These are phyloP conservation scores for Simalia tracyae DNA, from an alignment of 2,797 vertebrate species.

Conservation along the genomic window DNA sequence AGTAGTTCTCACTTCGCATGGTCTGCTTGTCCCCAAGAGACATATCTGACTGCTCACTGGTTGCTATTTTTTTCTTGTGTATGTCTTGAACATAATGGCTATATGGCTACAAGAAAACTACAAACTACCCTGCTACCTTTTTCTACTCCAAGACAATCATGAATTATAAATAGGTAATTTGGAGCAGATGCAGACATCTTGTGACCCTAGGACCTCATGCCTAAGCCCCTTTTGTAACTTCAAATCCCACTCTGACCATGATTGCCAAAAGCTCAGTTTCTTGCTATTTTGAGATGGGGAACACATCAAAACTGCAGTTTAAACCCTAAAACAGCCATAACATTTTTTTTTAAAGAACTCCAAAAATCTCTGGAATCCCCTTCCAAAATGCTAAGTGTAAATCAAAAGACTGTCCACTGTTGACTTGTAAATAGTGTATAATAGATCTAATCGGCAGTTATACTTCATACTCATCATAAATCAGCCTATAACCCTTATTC, in stretches of 20 bases:
- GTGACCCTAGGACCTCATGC: not conserved
- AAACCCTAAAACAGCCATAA: not conserved
- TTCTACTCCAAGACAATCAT: slow-evolving; percentile 59
- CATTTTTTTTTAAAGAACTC: not conserved
- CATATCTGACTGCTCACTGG: slow-evolving; percentile 78
- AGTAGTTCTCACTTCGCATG: slow-evolving; percentile 83
- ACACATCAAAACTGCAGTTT: not conserved
- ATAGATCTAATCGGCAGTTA: slow-evolving; percentile 48
- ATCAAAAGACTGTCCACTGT: not conserved
- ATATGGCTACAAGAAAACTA: slow-evolving; percentile 61
- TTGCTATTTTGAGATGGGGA: not conserved
- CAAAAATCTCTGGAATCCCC: slow-evolving; percentile 51
- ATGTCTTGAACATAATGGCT: slow-evolving; percentile 69
- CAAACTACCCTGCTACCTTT: slow-evolving; percentile 72
- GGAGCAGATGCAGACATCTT: not conserved
- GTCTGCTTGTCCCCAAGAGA: slow-evolving; percentile 75
- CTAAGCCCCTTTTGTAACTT: not conserved
- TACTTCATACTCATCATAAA: slow-evolving; percentile 79
- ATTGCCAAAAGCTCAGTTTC: not conserved
- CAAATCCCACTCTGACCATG: not conserved
- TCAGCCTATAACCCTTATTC: slow-evolving; percentile 59
- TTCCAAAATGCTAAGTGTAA: slow-evolving; percentile 45
- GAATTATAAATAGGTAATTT: slow-evolving; percentile 58
- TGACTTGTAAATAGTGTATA: not conserved
- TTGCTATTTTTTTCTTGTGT: slow-evolving; percentile 87